Evolutionary conservation across 2,797 vertebrate genomes (phyloP), one percentile per base, ranked within the genome.

Genomic region (Labeo calbasu): DNA sequence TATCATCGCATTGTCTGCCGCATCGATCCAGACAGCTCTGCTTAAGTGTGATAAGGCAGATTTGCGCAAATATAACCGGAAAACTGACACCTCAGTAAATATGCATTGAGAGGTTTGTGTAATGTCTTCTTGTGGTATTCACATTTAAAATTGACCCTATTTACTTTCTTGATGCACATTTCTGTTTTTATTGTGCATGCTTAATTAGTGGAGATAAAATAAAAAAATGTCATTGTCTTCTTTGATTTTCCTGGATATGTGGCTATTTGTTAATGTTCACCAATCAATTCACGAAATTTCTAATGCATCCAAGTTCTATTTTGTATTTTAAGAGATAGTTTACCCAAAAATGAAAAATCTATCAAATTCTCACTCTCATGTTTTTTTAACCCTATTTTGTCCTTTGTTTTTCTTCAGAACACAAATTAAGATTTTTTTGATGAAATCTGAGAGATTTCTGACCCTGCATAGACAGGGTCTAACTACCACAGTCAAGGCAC

Each of bases 1-100:
- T 88, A 82, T 88, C 86, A 91, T 91, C 84, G 88, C 89, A 92
- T 85, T 87, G 72, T 83, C 72, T 73, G 36, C 15, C 15, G 68
- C 76, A 90, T 91, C 82, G 83, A 78, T 87, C 63, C 14, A 7
- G 86, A 79, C 65, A 85, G 87, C 87, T 77, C 70, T 89, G 87
- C 23, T 86, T 71, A 79, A 82, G 68, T 65, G 79, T 68, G 86
- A 88, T 89, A 82, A 83, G 77, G 61, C 71, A 8, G 63, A 84
- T 85, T 84, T 84, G 46, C 36, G 75, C 57, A 59, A 23, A 73
- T 7, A 23, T 51, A 66, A 63, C 57, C 28, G 48, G 36, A 82
- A 72, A 73, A 36, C 46, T 15, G 75, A 66, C 65, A 53, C 43
- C n/a, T 80, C 23, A 2, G 53, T 69, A 57, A 17, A 28, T 79